Percentiles rank a stretch among this genome's conserved stretches.
These are phyloP conservation scores for Aphidius colemani DNA, from an alignment of 2,888 invertebrate genomes.

Conservation along the genomic window DNA sequence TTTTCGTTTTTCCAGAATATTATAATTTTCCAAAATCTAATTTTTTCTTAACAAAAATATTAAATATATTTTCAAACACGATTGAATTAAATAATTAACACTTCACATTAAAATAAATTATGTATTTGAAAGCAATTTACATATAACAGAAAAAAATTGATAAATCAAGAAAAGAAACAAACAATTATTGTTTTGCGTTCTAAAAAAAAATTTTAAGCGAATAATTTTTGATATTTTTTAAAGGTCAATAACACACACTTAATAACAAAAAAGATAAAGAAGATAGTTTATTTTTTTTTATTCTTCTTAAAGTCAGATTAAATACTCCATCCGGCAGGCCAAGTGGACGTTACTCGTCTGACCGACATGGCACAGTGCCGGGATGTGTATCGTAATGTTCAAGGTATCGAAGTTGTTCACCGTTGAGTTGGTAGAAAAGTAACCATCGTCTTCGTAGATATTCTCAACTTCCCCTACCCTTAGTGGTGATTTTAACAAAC, in stretches of 20 bases:
- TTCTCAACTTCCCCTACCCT: conserved; percentile 3
- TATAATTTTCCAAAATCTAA: not conserved
- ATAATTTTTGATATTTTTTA: not conserved
- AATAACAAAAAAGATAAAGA: too few relatives aligned
- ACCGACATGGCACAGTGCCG: conserved; percentile 47
- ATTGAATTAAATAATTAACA: too few relatives aligned
- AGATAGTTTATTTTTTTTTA: too few relatives aligned
- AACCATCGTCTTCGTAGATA: conserved; percentile 2
- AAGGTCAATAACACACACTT: too few relatives aligned
- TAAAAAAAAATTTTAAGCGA: not conserved
- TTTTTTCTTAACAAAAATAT: not conserved
- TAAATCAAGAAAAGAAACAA: not conserved
- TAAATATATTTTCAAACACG: not conserved
- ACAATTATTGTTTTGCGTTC: not conserved
- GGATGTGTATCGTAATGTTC: conserved; percentile 46
- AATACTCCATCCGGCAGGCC: conserved; percentile 54
- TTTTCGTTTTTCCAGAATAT: too few relatives aligned
- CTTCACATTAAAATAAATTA: too few relatives aligned
- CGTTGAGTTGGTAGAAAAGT: conserved; percentile 43
- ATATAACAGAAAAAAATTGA: not conserved
- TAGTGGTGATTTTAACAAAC: too few relatives aligned
- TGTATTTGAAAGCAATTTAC: not conserved
- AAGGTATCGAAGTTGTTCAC: conserved; percentile 21
- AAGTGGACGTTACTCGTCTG: conserved; percentile 59
- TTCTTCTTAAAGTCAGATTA: too few relatives aligned